Evolutionary conservation across 2,113 vertebrate species (phyloP), one percentile per base, ranked within the genome.

Genomic region (Ciconia stormi): DNA sequence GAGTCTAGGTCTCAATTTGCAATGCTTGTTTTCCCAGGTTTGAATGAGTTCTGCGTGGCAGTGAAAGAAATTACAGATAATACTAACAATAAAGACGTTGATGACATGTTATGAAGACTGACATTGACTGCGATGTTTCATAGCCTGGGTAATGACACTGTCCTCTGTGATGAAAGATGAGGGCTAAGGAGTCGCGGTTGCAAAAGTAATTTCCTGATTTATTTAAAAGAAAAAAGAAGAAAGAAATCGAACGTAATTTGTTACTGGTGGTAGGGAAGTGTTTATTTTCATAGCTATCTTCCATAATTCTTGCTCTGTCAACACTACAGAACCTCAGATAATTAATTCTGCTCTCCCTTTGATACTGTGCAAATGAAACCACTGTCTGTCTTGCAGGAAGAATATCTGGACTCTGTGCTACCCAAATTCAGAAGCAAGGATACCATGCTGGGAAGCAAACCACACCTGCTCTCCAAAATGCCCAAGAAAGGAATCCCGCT

Each of bases 51-150:
- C 86, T 80, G 94, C 11, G 78, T 50, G 63, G 90, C 93, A 40
- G 90, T 95, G 94, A 96, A 92, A 87, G 96, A 89, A 91, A 92
- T 97, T 62, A 76, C 74, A 78, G 87, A 27, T 21, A 47, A 44
- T 25, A n/a, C 69, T 62, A 71, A 95, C 1, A 91, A 94, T 22
- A 92, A 97, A 78, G 90, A 96, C 7, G 16, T 96, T 1, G 82
- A 94, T 59, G 91, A 32, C 5, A 66, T 97, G 34, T 98, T 98
- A 53, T 90, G 86, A 97, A 98, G 89, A 84, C 97, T 95, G 98
- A 94, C 95, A 78, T 66, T 16, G 97, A 81, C 82, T 97, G 98
- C 38, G 95, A 86, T 9, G 97, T 90, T 90, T 79, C 23, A 46
- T 96, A 81, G 95, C 93, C 76, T 97, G 97, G 98, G 97, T 97